Evolutionary conservation across 2,113 vertebrate species (phyloP).

Genomic region (Phaetusa simplex): DNA sequence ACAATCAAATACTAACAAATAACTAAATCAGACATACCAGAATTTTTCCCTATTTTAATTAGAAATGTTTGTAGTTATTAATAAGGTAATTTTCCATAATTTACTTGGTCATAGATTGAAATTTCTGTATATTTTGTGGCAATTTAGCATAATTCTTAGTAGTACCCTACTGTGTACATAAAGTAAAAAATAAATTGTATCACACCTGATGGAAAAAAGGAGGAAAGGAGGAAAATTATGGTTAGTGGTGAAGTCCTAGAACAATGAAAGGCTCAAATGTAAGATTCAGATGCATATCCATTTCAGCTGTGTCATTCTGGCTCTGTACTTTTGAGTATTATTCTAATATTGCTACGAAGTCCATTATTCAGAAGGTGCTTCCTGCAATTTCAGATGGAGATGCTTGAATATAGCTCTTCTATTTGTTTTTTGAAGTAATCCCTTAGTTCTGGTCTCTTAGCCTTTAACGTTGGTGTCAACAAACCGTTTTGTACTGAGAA

Average conservation of each 20-base stretch:
- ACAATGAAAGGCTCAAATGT: slow-evolving; percentile 64
- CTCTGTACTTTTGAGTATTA: slow-evolving; percentile 58
- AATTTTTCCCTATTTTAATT: slow-evolving; percentile 65
- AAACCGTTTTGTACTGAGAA: slow-evolving; percentile 95
- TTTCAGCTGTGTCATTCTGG: slow-evolving; percentile 53
- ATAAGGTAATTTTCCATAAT: slow-evolving; percentile 60
- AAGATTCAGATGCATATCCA: slow-evolving; percentile 62
- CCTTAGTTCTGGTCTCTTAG: slow-evolving; percentile 92
- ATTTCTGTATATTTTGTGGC: slow-evolving; percentile 50
- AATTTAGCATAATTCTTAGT: slow-evolving; percentile 59
- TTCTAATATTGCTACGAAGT: slow-evolving; percentile 75
- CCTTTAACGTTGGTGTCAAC: slow-evolving; percentile 95
- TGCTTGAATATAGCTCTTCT: slow-evolving; percentile 89
- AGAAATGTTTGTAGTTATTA: slow-evolving; percentile 48
- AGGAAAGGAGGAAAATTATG: slow-evolving; percentile 41
- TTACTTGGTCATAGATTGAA: slow-evolving; percentile 51
- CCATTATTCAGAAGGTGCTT: slow-evolving; percentile 52
- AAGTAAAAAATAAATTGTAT: slow-evolving; percentile 64
- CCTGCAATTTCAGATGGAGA: slow-evolving; percentile 83
- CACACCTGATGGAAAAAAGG: slow-evolving; percentile 54
- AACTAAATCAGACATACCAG: neutral
- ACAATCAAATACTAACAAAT: slow-evolving; percentile 35
- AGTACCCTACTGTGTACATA: slow-evolving; percentile 49
- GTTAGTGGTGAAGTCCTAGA: slow-evolving; percentile 62
- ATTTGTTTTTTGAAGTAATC: slow-evolving; percentile 94